Base-by-base conservation (phyloP, 2,888 invertebrate genomes). In the Hyles lineata region DNA sequence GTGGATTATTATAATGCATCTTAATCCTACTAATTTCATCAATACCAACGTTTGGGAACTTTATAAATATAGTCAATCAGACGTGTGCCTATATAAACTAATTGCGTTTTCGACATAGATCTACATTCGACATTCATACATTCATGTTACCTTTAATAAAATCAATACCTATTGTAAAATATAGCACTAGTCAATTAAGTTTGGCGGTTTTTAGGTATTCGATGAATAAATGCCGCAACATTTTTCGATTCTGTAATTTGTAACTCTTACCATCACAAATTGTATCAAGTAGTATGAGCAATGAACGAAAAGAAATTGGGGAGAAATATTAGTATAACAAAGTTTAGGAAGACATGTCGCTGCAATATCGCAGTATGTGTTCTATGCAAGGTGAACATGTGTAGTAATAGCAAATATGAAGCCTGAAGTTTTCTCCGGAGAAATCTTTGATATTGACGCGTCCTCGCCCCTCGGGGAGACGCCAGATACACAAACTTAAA, bases 391-490 rank as follows among this genome's bases (percentile, higher is more conserved):
- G 6, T 61, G 7, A 61, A 61, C 25, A 32, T 29, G 25, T 19
- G 25, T 61, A 61, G 29, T 61, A 61, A 52, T 25, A 70, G 52
- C 52, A 70, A 29, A 70, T 55, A 70, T 62, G 76, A 78, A 77
- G 74, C 74, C 71, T 73, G 72, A 76, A 75, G 78, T 79, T 79
- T 75, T 72, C 85, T 82, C 85, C 32, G 69, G 86, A 87, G 83
- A 86, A 86, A 87, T 87, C 85, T 80, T 75, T 76, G 75, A 78
- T 82, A 82, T 81, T 72, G 78, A 75, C 75, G 74, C 76, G 74
- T 70, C 75, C 74, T 67, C 60, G 63, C 58, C 25, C 32, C 55
- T 21, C 9, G 23, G 70, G 70, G 70, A 55, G 23, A 23, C 29
- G n/a, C 6, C 25, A 70, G 55, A 55, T 55, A n/a, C n/a, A 55